Evolutionary conservation across 2,797 vertebrate species (phyloP), one percentile per base, ranked within the genome.

Genomic region (Pelochelys cantorii): DNA sequence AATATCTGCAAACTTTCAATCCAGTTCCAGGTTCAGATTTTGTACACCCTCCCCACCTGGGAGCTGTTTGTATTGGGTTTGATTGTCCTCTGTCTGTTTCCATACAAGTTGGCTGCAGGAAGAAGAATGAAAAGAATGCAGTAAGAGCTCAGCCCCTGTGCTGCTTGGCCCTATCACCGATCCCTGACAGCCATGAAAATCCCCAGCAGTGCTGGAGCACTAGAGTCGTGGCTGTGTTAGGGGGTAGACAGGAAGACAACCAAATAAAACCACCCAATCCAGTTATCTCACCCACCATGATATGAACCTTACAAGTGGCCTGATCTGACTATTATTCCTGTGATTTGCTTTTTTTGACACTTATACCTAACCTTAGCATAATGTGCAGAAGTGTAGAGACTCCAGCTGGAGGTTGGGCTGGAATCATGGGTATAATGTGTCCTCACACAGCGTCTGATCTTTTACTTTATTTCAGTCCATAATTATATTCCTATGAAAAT

Each of bases 171-270:
- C 77, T 3, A n/a, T 48, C 42, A 8, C 42, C 8, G 42, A 23
- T 62, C 27, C n/a, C 22, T 68, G 71, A 27, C 7, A 1, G 23
- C 80, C 83, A 79, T 86, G 57, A 34, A 57, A 79, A 81, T 52
- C 27, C 17, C 20, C 0, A 0, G n/a, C 37, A 14, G 11, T 37
- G 12, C 56, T 5, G 65, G 71, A 48, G 20, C 18, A 4, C 0
- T 25, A 57, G 27, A 48, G 57, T 34, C 87, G 11, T 60, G 48
- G 60, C 4, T 1, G 0, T 31, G 11, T 42, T 37, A 27, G 68
- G 12, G n/a, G 6, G 3, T 1, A 57, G 53, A 27, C 37, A 71
- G 1, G 37, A 48, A 74, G 91, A 54, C 7, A 1, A 2, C 31
- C 18, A 20, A 77, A 5, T 34, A 34, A 29, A 31, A 18, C 20